These are phyloP conservation scores for Acholoe squamosa DNA, from an alignment of 2,888 invertebrate genomes.

Conservation along the genomic window DNA sequence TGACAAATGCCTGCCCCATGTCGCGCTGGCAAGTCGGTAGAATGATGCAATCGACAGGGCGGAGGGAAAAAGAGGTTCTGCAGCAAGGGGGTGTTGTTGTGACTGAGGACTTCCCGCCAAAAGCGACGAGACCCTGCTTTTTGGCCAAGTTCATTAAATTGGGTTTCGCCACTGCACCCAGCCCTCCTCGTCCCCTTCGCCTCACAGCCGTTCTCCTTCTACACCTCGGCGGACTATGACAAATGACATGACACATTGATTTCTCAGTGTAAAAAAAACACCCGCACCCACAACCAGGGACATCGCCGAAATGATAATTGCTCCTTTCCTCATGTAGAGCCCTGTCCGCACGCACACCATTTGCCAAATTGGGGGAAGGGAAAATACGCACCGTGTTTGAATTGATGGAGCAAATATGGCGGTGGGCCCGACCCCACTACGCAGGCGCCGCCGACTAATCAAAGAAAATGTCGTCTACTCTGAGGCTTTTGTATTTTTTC, in stretches of 20 bases:
- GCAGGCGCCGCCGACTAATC: constrained; percentile 44
- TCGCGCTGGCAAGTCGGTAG: constrained; percentile 5
- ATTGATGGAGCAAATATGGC: constrained; percentile 54
- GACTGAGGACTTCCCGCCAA: constrained; percentile 56
- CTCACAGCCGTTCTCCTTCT: too few species aligned
- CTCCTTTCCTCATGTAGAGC: constrained; percentile 4
- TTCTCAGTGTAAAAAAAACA: constrained; percentile 33
- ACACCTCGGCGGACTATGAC: not conserved
- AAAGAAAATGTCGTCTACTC: constrained; percentile 13
- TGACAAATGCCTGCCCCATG: constrained; percentile 14
- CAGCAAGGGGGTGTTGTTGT: constrained; percentile 17
- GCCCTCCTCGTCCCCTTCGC: not conserved
- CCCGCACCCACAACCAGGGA: constrained; percentile 1
- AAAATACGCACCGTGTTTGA: constrained; percentile 48
- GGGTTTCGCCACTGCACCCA: constrained; percentile 44
- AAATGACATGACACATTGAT: constrained; percentile 57
- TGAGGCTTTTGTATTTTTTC: constrained; percentile 47
- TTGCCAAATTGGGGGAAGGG: constrained; percentile 52
- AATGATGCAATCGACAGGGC: constrained; percentile 48
- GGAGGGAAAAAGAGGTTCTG: not conserved
- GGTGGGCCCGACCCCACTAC: constrained; percentile 24
- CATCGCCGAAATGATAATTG: constrained; percentile 57
- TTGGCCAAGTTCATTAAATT: constrained; percentile 59
- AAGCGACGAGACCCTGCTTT: not conserved
- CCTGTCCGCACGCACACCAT: constrained; percentile 30